A percentile compares a stretch with the other conserved stretches of the same genome.
These are phyloP conservation scores for Oegoconia quadripuncta DNA, from an alignment of 2,888 invertebrate species.

Conservation along the genomic window DNA sequence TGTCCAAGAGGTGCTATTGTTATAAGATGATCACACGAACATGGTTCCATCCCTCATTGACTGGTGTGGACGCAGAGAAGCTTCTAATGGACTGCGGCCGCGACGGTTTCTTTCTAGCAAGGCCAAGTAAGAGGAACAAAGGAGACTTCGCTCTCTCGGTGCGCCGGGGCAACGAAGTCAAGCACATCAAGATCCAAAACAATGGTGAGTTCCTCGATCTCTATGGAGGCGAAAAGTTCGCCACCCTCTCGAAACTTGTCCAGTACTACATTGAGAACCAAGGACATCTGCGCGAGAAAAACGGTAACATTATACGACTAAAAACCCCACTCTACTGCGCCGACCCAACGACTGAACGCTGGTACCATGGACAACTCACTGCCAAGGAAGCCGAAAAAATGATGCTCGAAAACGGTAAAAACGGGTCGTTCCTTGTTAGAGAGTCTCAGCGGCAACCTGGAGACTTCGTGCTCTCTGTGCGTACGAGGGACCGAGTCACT, in stretches of 20 bases:
- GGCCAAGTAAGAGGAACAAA: conserved; percentile 96
- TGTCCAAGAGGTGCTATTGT: conserved; percentile 51
- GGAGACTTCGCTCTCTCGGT: conserved; percentile 99
- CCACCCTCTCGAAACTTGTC: conserved; percentile 96
- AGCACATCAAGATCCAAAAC: conserved; percentile 99
- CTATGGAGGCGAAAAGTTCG: conserved; percentile 98
- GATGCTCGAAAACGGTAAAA: conserved; percentile 95
- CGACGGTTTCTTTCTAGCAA: conserved; percentile 97
- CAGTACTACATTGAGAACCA: conserved; percentile 99
- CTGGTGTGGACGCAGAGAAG: conserved; percentile 96
- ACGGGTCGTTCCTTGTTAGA: conserved; percentile 97
- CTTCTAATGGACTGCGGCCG: conserved; percentile 94
- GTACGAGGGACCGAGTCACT: conserved; percentile 96
- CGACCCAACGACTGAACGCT: conserved; percentile 97
- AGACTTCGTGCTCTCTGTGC: conserved; percentile 96
- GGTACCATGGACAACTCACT: conserved; percentile 97
- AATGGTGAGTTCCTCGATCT: conserved; percentile 98
- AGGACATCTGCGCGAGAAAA: conserved; percentile 95
- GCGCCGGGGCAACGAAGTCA: conserved; percentile 94
- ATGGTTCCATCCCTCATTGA: conserved; percentile 99
- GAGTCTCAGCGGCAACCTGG: conserved; percentile 98
- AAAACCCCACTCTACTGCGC: conserved; percentile 96
- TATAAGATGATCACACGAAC: conserved; percentile 79
- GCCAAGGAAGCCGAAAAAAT: conserved; percentile 95
- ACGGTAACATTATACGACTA: conserved; percentile 95